Conservation (phyloP, 2,797 vertebrate genomes). For the Antrozous pallidus region DNA sequence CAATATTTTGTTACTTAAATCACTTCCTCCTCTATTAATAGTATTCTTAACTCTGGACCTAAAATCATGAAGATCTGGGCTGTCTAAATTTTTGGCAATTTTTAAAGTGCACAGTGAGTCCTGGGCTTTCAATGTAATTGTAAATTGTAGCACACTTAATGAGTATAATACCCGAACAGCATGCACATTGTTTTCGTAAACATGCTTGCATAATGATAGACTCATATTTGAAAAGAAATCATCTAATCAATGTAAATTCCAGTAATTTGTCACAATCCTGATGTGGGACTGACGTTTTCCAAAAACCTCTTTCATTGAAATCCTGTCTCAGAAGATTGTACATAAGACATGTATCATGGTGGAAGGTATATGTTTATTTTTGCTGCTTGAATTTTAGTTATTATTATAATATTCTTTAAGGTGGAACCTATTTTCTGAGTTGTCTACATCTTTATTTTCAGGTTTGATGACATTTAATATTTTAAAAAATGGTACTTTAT, state of each 20-base stretch:
- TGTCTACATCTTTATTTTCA: not conserved
- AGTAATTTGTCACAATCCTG: slow-evolving; percentile 38
- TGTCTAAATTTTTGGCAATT: not conserved
- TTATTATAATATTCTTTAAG: not conserved
- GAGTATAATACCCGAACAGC: slow-evolving; percentile 7
- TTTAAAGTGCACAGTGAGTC: not conserved
- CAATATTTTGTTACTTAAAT: slow-evolving; percentile 25
- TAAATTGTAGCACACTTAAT: slow-evolving; percentile 18
- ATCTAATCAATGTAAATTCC: slow-evolving; percentile 41
- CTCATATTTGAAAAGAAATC: slow-evolving; percentile 35
- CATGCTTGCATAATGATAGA: slow-evolving; percentile 47
- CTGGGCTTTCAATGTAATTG: not conserved
- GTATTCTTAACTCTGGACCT: not conserved
- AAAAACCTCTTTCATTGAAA: not conserved
- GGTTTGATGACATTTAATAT: not conserved
- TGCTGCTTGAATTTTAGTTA: not conserved
- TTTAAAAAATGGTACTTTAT: not conserved
- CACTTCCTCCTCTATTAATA: slow-evolving; percentile 5
- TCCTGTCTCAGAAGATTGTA: not conserved
- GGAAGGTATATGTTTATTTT: not conserved
- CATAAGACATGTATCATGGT: not conserved
- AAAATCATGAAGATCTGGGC: not conserved
- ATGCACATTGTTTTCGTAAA: not conserved
- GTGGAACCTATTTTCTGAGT: not conserved
- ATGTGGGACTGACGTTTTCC: slow-evolving; percentile 12